A percentile compares a stretch with the other conserved stretches of the same genome.
Evolutionary conservation across 2,888 invertebrate species (phyloP).

Genomic region (Teleogryllus oceanicus): DNA sequence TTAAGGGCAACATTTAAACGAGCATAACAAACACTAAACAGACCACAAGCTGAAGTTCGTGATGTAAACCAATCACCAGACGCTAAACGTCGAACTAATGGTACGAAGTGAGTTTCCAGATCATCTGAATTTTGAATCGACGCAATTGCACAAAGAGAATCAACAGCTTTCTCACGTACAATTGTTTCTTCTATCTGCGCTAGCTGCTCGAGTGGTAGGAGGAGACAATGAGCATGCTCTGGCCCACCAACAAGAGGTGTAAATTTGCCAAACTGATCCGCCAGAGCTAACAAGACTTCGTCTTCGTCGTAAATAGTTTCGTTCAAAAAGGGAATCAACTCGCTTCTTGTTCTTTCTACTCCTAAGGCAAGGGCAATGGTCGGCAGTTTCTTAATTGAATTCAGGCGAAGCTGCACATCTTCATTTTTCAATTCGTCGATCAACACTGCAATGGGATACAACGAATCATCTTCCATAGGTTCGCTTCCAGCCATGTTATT

Average conservation of each 20-base stretch:
- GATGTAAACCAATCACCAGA: constrained; percentile 96
- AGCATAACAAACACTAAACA: constrained; percentile 79
- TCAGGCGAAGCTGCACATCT: constrained; percentile 68
- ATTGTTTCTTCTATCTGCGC: constrained; percentile 99
- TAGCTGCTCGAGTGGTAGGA: constrained; percentile 93
- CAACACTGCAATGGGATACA: constrained; percentile 98
- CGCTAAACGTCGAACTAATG: constrained; percentile 85
- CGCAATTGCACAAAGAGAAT: constrained; percentile 86
- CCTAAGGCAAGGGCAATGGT: constrained; percentile 99
- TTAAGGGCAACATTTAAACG: constrained; percentile 61
- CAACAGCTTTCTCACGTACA: constrained; percentile 98
- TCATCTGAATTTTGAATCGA: constrained; percentile 90
- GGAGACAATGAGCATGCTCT: constrained; percentile 89
- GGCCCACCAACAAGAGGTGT: constrained; percentile 94
- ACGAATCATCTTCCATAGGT: constrained; percentile 83
- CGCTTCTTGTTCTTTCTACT: constrained; percentile 90
- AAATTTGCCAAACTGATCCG: constrained; percentile 96
- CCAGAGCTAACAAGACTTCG: constrained; percentile 94
- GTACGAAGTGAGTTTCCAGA: constrained; percentile 93
- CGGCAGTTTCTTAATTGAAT: constrained; percentile 97
- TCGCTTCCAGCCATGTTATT: constrained; percentile 68
- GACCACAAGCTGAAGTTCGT: constrained; percentile 86
- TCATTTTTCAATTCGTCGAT: constrained; percentile 99
- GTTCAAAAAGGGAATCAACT: constrained; percentile 96
- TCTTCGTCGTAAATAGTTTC: constrained; percentile 99